These are phyloP conservation scores for Passer montanus DNA, from an alignment of 2,113 vertebrate species.

Conservation along the genomic window DNA sequence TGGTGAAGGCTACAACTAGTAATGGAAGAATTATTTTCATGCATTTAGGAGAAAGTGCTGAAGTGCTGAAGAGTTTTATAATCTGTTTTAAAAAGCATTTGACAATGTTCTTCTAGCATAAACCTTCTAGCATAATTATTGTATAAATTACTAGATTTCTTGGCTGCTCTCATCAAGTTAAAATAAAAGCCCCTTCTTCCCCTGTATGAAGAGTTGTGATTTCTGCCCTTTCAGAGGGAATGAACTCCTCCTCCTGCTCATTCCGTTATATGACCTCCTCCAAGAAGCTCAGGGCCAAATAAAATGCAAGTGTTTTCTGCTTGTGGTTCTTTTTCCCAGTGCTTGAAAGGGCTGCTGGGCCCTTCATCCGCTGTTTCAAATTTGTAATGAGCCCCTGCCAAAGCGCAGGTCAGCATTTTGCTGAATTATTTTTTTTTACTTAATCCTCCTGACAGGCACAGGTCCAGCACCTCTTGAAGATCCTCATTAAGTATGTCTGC, in stretches of 20 bases:
- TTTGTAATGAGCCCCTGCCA: not conserved
- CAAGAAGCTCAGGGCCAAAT: conserved; percentile 18
- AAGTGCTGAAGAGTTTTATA: conserved; percentile 38
- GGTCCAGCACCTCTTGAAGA: conserved; percentile 31
- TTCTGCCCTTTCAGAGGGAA: conserved; percentile 4
- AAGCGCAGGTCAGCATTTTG: conserved; percentile 26
- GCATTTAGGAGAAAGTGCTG: conserved; percentile 16
- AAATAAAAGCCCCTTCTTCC: not conserved
- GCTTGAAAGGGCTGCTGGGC: not conserved
- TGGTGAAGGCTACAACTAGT: not conserved
- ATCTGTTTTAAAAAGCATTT: conserved; percentile 38
- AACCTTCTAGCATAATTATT: conserved; percentile 14
- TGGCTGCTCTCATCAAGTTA: not conserved
- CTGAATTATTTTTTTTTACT: not conserved
- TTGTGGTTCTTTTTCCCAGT: not conserved
- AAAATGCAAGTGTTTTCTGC: conserved; percentile 24
- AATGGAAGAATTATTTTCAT: conserved; percentile 39
- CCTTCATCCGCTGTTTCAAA: not conserved
- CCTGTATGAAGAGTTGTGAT: not conserved
- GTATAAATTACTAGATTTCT: not conserved
- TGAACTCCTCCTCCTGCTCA: not conserved
- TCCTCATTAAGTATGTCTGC: conserved; percentile 29
- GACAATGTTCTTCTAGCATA: conserved; percentile 3
- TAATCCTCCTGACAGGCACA: conserved; percentile 43
- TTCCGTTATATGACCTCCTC: not conserved